A percentile compares a stretch with the other conserved stretches of the same genome.
phyloP scores from a whole-genome alignment of 1,140 invertebrate genomes.

The Drosophila ogumai region DNA sequence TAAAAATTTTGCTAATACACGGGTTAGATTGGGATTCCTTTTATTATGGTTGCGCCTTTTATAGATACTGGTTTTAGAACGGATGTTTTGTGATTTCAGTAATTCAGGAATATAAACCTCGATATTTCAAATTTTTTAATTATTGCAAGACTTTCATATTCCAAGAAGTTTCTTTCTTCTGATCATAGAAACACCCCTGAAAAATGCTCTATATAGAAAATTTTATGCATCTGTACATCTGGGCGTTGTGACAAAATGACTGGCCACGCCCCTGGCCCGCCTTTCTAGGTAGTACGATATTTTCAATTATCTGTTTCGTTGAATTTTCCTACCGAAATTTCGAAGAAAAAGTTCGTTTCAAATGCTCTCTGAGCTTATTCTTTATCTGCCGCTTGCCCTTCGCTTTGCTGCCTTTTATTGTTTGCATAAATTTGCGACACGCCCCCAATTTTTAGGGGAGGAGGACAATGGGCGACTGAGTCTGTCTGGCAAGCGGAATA shows the following conservation, averaged over 20 bases:
- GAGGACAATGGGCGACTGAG: neutral
- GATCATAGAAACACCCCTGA: no score
- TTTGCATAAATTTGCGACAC: slow-evolving; percentile 58
- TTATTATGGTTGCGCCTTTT: neutral
- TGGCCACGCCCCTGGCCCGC: neutral
- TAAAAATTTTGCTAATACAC: slow-evolving; percentile 14
- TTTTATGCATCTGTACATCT: neutral
- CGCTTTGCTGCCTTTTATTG: slow-evolving; percentile 42
- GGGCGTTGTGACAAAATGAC: slow-evolving; percentile 6
- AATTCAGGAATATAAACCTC: neutral
- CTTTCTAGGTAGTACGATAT: slow-evolving; percentile 3
- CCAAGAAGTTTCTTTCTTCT: neutral
- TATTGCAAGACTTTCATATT: neutral
- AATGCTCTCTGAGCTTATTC: slow-evolving; percentile 1
- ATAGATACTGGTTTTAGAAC: neutral
- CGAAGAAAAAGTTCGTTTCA: slow-evolving; percentile 15
- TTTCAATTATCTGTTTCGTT: slow-evolving; percentile 30
- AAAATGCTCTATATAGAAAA: neutral
- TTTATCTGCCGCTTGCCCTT: slow-evolving; percentile 19
- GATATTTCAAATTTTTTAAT: neutral
- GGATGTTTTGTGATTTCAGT: neutral
- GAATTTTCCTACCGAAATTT: slow-evolving; percentile 3
- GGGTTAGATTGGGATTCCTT: neutral
- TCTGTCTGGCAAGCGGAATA: slow-evolving; percentile 56
- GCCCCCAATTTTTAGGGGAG: slow-evolving; percentile 35